These are phyloP conservation scores for Aphaenogaster rudis DNA, from an alignment of 1,140 invertebrate species.

Conservation along the genomic window DNA sequence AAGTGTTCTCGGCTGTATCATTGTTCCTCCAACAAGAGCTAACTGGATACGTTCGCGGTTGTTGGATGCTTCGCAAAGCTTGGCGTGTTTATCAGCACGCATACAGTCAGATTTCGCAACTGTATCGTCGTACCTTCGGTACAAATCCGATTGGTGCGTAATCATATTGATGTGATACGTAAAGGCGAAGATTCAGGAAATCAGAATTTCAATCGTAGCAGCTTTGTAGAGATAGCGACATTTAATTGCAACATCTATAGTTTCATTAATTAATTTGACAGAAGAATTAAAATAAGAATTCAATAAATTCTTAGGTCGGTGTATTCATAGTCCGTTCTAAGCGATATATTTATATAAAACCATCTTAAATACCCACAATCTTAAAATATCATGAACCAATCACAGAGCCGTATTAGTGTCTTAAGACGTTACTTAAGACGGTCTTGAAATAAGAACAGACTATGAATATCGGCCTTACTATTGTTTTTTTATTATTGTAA, in stretches of 20 bases:
- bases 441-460: too few species aligned
- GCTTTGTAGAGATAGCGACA: not conserved
- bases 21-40: conserved; percentile 90
- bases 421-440: too few species aligned
- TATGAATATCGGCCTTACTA: too few species aligned
- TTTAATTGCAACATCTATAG: not conserved
- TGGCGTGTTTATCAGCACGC: conserved; percentile 92
- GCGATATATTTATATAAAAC: too few species aligned
- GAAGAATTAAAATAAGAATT: not conserved
- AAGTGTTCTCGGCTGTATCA: conserved; percentile 90
- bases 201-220: not conserved
- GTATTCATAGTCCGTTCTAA: too few species aligned
- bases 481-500: not conserved
- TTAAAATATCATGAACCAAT: too few species aligned
- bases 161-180: not conserved
- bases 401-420: too few species aligned
- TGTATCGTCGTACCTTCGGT: conserved; percentile 87
- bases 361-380: too few species aligned
- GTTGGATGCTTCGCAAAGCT: conserved; percentile 91
- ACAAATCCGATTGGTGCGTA: conserved; percentile 78
- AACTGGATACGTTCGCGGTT: conserved; percentile 90
- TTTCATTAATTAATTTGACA: conserved; percentile 11
- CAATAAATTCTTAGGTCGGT: not conserved
- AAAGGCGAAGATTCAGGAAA: not conserved
- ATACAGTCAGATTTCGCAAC: conserved; percentile 88